Base-by-base conservation (phyloP, 1,140 invertebrate species). In the Ceratosolen fusciceps region DNA sequence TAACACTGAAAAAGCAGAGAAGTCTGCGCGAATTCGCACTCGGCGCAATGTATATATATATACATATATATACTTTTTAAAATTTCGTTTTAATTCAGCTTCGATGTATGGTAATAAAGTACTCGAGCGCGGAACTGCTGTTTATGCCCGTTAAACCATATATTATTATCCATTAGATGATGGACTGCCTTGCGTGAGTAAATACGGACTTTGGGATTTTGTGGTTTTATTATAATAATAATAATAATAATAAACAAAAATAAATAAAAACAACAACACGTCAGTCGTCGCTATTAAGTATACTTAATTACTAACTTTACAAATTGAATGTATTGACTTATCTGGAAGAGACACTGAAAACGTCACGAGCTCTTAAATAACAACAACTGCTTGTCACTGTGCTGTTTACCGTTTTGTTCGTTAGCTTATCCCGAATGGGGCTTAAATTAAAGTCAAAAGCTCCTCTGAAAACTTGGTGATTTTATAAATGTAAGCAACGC, bases 241-340 rank as follows among this genome's bases (percentile, higher is more conserved):
- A n/a, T n/a, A n/a, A n/a, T n/a, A n/a, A n/a, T n/a, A n/a, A n/a
- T n/a, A n/a, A n/a, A n/a, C n/a, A n/a, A n/a, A n/a, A n/a, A n/a
- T n/a, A n/a, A n/a, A n/a, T n/a, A n/a, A n/a, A n/a, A n/a, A n/a
- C n/a, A n/a, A n/a, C n/a, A n/a, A 68, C 74, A 80, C 34, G 19
- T 79, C 77, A 74, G 71, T 74, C 71, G 24, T 74, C 39, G 39
- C n/a, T n/a, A n/a, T 58, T 74, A 74, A 70, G 74, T 24, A 73
- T 62, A 71, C 54, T 80, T 80, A 71, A 75, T 60, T 39, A 31
- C 47, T 80, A 75, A 71, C 67, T 80, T 71, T 76, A 76, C 65
- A 80, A 49, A 62, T 62, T 80, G 72, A 62, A 60, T 62, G 71
- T 80, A 80, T 80, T 80, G 73, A 80, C 79, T 80, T 80, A 71